These are phyloP conservation scores for Misgurnus anguillicaudatus DNA, from an alignment of 2,113 vertebrate genomes.

Conservation along the genomic window DNA sequence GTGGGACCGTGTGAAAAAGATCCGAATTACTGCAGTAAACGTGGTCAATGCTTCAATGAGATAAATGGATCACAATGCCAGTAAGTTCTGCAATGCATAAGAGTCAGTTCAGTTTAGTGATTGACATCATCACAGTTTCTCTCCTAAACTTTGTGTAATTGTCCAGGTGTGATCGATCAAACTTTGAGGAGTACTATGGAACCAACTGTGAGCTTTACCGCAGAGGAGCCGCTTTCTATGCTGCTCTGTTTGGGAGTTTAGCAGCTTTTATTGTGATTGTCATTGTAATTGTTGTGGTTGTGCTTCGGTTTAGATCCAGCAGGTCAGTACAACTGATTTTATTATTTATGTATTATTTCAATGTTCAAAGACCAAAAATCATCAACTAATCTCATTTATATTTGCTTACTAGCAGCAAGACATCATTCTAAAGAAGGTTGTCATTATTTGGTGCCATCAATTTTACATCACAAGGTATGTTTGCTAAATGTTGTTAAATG, in stretches of 20 bases:
- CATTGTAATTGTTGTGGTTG: slow-evolving; percentile 48
- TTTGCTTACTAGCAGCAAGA: neutral
- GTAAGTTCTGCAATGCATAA: slow-evolving; percentile 55
- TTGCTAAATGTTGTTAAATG: neutral
- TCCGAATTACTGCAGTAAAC: slow-evolving; percentile 61
- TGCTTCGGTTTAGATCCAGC: slow-evolving; percentile 51
- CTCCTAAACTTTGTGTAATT: neutral
- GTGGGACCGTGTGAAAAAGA: slow-evolving; percentile 59
- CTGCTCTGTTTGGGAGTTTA: slow-evolving; percentile 70
- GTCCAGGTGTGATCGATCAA: slow-evolving; percentile 61
- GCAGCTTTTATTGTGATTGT: slow-evolving; percentile 60
- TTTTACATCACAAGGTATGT: slow-evolving; percentile 58
- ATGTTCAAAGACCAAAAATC: neutral
- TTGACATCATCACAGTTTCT: no score
- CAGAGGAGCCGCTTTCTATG: slow-evolving; percentile 69
- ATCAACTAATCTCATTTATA: neutral
- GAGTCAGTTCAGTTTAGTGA: no score
- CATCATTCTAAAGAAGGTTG: neutral
- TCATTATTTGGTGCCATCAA: slow-evolving; percentile 64
- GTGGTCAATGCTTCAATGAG: slow-evolving; percentile 65
- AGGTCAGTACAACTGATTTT: neutral
- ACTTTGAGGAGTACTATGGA: slow-evolving; percentile 64
- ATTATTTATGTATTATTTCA: neutral
- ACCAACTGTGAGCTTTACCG: slow-evolving; percentile 63
- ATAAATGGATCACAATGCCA: slow-evolving; percentile 57